phyloP scores from a whole-genome alignment of 2,888 invertebrate genomes.

The Aleiodes leptofemur region DNA sequence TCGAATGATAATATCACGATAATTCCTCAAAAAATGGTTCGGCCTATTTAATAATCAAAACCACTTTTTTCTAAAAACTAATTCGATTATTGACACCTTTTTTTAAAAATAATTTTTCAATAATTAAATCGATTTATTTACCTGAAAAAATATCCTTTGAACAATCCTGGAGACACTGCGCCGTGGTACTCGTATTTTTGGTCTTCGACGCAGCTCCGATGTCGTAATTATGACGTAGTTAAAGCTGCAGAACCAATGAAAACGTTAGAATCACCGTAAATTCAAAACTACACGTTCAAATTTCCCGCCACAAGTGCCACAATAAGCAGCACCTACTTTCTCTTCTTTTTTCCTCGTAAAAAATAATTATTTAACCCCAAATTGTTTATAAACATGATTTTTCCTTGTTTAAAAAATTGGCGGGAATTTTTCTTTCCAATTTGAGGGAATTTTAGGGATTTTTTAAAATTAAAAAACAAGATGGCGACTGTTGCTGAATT shows the following conservation, averaged over 20 bases:
- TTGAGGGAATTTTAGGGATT: too few species aligned
- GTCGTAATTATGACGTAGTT: conserved; percentile 10
- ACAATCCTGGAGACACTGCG: conserved; percentile 10
- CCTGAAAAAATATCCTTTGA: conserved; percentile 25
- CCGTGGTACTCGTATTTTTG: conserved; percentile 5
- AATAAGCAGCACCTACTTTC: too few species aligned
- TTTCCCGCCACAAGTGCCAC: neutral
- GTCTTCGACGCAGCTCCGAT: conserved; percentile 3
- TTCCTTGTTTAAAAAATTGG: too few species aligned
- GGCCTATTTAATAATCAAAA: neutral
- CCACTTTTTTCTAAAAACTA: neutral
- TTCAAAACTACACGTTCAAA: neutral
- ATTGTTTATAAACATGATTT: too few species aligned
- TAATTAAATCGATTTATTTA: neutral
- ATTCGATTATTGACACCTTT: neutral
- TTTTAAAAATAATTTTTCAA: conserved; percentile 1
- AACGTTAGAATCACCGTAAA: conserved; percentile 15
- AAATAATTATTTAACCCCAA: too few species aligned
- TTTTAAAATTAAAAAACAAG: too few species aligned
- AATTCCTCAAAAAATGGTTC: too few species aligned
- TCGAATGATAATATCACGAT: too few species aligned
- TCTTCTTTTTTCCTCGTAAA: too few species aligned
- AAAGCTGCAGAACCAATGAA: neutral
- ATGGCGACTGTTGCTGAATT: too few species aligned
- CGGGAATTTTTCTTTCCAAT: too few species aligned